These are phyloP conservation scores for Orcinus orca DNA, from an alignment of 2,113 vertebrate species.

Conservation along the genomic window DNA sequence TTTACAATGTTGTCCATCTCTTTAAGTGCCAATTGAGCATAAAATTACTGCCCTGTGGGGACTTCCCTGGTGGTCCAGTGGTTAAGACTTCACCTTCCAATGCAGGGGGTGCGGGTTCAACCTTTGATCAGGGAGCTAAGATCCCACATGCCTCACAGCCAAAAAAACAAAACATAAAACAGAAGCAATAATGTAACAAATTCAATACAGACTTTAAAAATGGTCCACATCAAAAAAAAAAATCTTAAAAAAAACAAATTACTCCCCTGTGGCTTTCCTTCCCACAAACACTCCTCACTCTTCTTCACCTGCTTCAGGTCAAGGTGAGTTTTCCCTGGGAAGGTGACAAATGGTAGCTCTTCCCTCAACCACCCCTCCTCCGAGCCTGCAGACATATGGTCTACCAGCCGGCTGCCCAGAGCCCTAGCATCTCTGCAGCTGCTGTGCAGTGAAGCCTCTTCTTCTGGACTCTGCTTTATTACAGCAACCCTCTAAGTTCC, in stretches of 20 bases:
- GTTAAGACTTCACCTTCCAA: too few species aligned
- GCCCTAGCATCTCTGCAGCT: neutral
- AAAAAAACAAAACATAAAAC: too few species aligned
- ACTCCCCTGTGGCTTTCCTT: neutral
- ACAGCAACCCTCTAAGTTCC: neutral
- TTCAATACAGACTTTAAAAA: too few species aligned
- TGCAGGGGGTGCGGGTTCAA: too few species aligned
- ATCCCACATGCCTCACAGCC: too few species aligned
- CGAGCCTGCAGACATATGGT: neutral
- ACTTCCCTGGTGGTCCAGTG: too few species aligned
- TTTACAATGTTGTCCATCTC: neutral
- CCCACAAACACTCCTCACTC: neutral
- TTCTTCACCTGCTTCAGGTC: neutral
- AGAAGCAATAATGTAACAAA: too few species aligned
- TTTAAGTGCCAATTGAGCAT: neutral
- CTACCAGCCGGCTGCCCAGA: neutral
- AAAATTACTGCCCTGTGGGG: neutral
- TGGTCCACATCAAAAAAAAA: too few species aligned
- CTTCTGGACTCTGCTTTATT: neutral
- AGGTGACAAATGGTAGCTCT: neutral
- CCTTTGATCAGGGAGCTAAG: too few species aligned
- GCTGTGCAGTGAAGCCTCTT: neutral
- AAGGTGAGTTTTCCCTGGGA: neutral
- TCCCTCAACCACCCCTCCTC: neutral
- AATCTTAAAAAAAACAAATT: neutral